These are phyloP conservation scores for Neolamprologus sp. DNA, from an alignment of 2,113 vertebrate species.

Conservation along the genomic window DNA sequence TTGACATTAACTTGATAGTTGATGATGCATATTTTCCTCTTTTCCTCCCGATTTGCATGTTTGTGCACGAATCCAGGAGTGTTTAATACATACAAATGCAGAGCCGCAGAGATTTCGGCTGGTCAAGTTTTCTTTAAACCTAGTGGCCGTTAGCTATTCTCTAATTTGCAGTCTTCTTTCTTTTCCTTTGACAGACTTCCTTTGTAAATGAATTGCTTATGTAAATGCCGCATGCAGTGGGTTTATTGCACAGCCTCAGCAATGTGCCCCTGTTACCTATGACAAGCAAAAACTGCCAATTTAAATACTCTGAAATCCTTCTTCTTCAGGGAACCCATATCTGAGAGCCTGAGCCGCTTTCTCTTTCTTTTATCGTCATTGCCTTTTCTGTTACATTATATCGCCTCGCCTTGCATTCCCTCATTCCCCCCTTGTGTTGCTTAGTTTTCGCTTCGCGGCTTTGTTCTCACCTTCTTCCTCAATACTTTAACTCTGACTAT, in stretches of 20 bases:
- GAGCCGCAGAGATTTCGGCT: neutral
- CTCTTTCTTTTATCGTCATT: slow-evolving; percentile 17
- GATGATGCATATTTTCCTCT: neutral
- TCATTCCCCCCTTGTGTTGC: neutral
- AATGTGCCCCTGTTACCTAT: slow-evolving; percentile 14
- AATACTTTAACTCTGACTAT: slow-evolving; percentile 10
- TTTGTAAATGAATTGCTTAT: slow-evolving; percentile 46
- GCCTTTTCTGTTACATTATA: neutral
- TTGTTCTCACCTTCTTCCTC: slow-evolving; percentile 24
- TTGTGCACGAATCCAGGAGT: neutral
- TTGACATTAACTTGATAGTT: neutral
- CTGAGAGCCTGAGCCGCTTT: slow-evolving; percentile 17
- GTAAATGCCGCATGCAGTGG: slow-evolving; percentile 23
- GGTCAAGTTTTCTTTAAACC: neutral
- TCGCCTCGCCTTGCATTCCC: neutral
- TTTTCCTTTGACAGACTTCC: slow-evolving; percentile 1
- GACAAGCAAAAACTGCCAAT: slow-evolving; percentile 46
- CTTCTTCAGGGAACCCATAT: slow-evolving; percentile 17
- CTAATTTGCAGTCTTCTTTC: slow-evolving; percentile 5
- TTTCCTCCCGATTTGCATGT: neutral
- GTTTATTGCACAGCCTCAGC: slow-evolving; percentile 36
- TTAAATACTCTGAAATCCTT: slow-evolving; percentile 45
- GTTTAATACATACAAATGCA: neutral
- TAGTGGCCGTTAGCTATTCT: neutral
- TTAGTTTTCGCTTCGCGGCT: neutral